Evolutionary conservation across 2,113 vertebrate species (phyloP), one percentile per base, ranked within the genome.

Genomic region (Eolophus roseicapilla): DNA sequence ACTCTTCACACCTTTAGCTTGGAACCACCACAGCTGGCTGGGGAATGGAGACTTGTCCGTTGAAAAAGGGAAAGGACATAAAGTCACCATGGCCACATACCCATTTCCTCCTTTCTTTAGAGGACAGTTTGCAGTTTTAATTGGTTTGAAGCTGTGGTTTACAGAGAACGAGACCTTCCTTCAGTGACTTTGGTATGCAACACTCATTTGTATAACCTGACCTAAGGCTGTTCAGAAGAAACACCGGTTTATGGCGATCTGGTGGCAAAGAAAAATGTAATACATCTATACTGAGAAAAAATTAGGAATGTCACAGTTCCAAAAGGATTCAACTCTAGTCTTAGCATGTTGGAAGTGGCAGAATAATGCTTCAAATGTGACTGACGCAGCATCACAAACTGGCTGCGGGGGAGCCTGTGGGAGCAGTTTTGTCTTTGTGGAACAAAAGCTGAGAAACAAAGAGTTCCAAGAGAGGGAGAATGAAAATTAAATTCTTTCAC

Each of bases 201-300:
- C 37, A 50, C 9, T 68, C 35, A 47, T 3, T 3, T 82, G 9
- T 35, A 52, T 44, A 44, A 76, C 67, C 20, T 67, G 35, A 67
- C n/a, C 11, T 33, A 21, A 74, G 57, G 50, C 28, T 67, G 18
- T 57, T 25, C 43, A 33, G 47, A 46, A 83, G 76, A 70, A 49
- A 7, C 0, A 43, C 0, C 4, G 1, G 7, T 52, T 68, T 69
- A 57, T 53, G 25, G 31, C 52, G 67, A 5, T 6, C 20, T 78
- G 28, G 18, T 63, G 31, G 27, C 29, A 84, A 92, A 82, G 10
- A 33, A 62, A 89, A 81, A 47, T 19, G 4, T 46, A 44, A 74
- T 17, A 8, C 6, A n/a, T 64, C n/a, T 55, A 29, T 10, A 55
- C 9, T 28, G 49, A 83, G 53, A 46, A 82, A 69, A 50, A 73